These are phyloP conservation scores for Seira musarum DNA, from an alignment of 2,888 invertebrate genomes.

Conservation along the genomic window DNA sequence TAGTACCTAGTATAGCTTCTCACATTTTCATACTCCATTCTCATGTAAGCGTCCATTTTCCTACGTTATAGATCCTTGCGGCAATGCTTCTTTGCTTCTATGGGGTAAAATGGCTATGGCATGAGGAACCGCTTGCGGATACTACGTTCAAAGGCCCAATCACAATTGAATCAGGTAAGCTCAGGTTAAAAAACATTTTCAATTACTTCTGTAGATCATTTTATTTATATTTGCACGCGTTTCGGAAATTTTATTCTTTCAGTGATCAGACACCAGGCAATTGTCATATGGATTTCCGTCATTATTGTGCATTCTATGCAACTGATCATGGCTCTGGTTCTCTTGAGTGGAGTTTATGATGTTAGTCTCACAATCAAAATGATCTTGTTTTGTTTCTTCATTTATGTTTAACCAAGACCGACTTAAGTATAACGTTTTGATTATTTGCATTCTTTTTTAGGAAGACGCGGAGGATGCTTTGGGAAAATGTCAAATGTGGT, in stretches of 20 bases:
- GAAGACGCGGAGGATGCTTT: constrained; percentile 63
- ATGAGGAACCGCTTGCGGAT: constrained; percentile 50
- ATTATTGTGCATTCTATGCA: constrained; percentile 64
- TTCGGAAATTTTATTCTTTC: neutral
- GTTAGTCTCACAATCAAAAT: too few species aligned
- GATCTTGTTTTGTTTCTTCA: too few species aligned
- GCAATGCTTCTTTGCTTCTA: constrained; percentile 66
- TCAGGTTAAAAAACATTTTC: neutral
- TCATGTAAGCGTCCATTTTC: neutral
- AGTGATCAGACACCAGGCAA: constrained; percentile 61
- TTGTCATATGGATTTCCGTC: constrained; percentile 61
- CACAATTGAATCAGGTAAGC: constrained; percentile 59
- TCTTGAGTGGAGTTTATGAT: constrained; percentile 63
- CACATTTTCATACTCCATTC: neutral
- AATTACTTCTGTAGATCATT: too few species aligned
- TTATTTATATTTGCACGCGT: too few species aligned
- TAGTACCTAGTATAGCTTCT: too few species aligned
- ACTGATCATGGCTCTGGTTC: constrained; percentile 60
- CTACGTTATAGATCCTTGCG: constrained; percentile 52
- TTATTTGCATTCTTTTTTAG: constrained; percentile 27
- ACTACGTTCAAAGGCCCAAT: constrained; percentile 59
- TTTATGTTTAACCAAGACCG: too few species aligned
- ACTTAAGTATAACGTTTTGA: too few species aligned
- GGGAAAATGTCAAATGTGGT: constrained; percentile 67
- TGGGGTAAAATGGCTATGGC: constrained; percentile 60